Percentiles rank a stretch among this genome's conserved stretches.
These are phyloP conservation scores for Sesia apiformis DNA, from an alignment of 2,888 invertebrate species.

Conservation along the genomic window DNA sequence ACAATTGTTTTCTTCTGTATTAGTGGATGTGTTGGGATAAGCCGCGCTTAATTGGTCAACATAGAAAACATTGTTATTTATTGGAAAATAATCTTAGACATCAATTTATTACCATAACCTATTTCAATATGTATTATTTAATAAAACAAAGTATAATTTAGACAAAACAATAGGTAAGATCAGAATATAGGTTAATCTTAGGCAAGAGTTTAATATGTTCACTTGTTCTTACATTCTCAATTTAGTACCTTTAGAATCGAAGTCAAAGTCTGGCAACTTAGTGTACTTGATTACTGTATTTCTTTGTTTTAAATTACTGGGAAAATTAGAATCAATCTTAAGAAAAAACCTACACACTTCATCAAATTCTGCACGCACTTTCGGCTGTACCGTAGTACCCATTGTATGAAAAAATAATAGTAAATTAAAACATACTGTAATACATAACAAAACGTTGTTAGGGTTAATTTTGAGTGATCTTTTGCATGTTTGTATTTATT, in stretches of 20 bases:
- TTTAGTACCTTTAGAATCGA: conserved; percentile 38
- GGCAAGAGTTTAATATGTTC: no score
- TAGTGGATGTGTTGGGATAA: no score
- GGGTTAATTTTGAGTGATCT: conserved; percentile 11
- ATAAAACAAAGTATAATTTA: no score
- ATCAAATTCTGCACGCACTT: conserved; percentile 31
- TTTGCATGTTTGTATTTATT: conserved; percentile 23
- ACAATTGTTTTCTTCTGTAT: no score
- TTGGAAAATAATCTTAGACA: no score
- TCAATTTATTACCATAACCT: no score
- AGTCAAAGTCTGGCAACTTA: conserved; percentile 50
- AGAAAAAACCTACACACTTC: conserved; percentile 35
- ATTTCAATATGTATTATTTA: no score
- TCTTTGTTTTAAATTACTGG: conserved; percentile 29
- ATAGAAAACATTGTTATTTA: no score
- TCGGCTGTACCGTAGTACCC: conserved; percentile 52
- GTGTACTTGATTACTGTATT: conserved; percentile 53
- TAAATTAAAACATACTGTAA: not conserved
- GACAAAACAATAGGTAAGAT: no score
- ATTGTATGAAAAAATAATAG: conserved; percentile 19
- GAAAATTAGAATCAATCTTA: conserved; percentile 29
- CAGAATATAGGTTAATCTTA: no score
- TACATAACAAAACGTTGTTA: conserved; percentile 6
- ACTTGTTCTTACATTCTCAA: not conserved
- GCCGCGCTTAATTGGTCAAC: no score